Conservation (phyloP, 2,888 invertebrate genomes). For the Escarpia spicata region DNA sequence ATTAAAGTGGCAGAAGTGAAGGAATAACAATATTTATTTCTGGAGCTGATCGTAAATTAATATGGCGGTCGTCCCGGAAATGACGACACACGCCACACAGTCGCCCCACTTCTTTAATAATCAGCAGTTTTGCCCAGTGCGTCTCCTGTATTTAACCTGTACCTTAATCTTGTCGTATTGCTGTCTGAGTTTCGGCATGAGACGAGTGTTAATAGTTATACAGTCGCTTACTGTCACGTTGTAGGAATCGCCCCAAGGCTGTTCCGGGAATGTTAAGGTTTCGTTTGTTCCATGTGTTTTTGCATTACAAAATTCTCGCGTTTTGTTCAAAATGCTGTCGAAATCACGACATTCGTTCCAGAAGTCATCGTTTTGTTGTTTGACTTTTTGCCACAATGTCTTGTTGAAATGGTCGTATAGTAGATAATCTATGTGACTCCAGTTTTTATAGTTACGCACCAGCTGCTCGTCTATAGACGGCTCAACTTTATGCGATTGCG, state of each 20-base stretch:
- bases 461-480: constrained; percentile 35
- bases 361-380: constrained; percentile 48
- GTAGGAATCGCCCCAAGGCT: background rate
- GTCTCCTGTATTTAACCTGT: background rate
- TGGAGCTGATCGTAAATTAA: too few species aligned
- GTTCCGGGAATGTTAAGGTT: background rate
- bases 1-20: too few species aligned
- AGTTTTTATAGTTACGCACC: constrained; percentile 48
- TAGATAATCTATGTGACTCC: constrained; percentile 56
- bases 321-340: constrained; percentile 7
- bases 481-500: constrained; percentile 21
- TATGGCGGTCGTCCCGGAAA: background rate
- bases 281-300: background rate
- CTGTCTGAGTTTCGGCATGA: background rate
- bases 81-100: background rate
- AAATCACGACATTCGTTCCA: constrained; percentile 37
- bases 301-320: background rate
- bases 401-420: constrained; percentile 58
- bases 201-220: background rate
- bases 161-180: background rate
- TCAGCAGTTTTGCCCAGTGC: background rate
- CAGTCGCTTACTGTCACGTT: background rate
- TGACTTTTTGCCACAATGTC: constrained; percentile 54
- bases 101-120: background rate
- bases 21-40: too few species aligned